phyloP scores from a whole-genome alignment of 2,797 vertebrate species.

The Hippopotamyrus pictus region DNA sequence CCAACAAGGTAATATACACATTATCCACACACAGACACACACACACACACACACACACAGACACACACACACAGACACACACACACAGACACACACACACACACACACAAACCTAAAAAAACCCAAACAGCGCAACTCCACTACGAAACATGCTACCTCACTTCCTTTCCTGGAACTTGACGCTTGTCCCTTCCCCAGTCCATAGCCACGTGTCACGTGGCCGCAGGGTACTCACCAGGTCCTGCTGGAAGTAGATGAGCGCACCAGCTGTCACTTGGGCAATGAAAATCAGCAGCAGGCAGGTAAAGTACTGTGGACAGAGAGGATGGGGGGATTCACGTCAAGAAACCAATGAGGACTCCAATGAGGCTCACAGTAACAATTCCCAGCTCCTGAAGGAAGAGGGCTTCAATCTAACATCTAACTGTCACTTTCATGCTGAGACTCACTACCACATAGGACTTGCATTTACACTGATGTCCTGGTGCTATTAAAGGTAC shows the following conservation, averaged over 20 bases:
- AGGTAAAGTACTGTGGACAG: slow-evolving; percentile 76
- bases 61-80: background rate
- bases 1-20: background rate
- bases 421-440: background rate
- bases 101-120: background rate
- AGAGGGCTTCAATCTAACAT: background rate
- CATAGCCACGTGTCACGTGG: background rate
- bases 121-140: background rate
- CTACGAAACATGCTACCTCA: background rate
- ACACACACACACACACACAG: background rate
- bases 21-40: background rate
- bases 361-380: background rate
- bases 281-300: slow-evolving; percentile 82
- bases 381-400: background rate
- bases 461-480: background rate
- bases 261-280: slow-evolving; percentile 77
- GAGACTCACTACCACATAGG: background rate
- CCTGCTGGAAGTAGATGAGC: slow-evolving; percentile 80
- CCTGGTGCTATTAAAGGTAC: background rate
- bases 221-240: slow-evolving; percentile 56
- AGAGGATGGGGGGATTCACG: background rate
- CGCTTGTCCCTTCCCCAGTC: background rate
- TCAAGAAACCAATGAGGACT: background rate
- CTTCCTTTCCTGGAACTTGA: background rate
- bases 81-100: background rate